Conservation (phyloP, 1,140 invertebrate species). For the Euglossa dilemma region DNA sequence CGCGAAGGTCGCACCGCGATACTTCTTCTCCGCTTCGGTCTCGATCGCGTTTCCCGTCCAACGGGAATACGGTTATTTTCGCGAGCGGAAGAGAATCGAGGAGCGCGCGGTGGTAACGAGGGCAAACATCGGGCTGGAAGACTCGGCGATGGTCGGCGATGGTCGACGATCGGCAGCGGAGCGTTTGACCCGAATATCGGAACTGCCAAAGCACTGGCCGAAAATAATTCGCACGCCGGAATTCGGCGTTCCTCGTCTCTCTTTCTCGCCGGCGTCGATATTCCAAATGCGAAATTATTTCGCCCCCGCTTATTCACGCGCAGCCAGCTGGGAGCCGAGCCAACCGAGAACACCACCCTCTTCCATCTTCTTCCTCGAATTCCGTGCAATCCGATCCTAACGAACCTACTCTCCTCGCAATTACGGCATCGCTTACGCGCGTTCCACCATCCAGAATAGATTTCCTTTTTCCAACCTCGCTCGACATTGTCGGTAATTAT, state of each 20-base stretch:
- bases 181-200: slow-evolving; percentile 55
- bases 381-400: slow-evolving; percentile 59
- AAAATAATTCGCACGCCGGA: slow-evolving; percentile 54
- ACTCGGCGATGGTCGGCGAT: slow-evolving; percentile 19
- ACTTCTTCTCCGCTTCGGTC: too few relatives aligned
- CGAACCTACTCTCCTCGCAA: slow-evolving; percentile 5
- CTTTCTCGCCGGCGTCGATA: slow-evolving; percentile 29
- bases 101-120: not conserved
- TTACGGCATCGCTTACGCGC: not conserved
- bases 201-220: slow-evolving; percentile 32
- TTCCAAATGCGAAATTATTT: slow-evolving; percentile 62
- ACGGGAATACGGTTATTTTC: too few relatives aligned
- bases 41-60: too few relatives aligned
- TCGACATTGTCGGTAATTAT: too few relatives aligned
- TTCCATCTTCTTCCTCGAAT: slow-evolving; percentile 61
- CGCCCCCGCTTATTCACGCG: slow-evolving; percentile 52
- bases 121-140: slow-evolving; percentile 37
- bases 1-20: too few relatives aligned
- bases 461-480: not conserved
- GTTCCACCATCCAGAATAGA: not conserved
- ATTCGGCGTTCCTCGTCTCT: not conserved
- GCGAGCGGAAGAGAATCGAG: too few relatives aligned
- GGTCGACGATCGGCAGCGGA: slow-evolving; percentile 38
- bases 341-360: slow-evolving; percentile 49
- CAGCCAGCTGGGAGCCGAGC: slow-evolving; percentile 59